Conservation (phyloP, 2,797 vertebrate species). For the Psittacula derbiana region DNA sequence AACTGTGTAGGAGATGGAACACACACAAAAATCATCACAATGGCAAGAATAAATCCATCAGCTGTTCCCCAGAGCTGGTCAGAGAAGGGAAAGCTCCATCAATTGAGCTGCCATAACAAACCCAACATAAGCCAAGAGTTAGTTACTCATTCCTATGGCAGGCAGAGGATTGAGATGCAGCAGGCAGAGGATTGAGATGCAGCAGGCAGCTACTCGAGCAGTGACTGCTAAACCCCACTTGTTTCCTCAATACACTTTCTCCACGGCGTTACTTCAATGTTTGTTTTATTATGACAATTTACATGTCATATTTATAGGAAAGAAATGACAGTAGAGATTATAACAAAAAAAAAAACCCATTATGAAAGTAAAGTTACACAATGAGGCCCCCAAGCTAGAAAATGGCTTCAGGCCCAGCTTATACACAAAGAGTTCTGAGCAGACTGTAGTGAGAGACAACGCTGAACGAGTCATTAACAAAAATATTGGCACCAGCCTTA, state of each 20-base stretch:
- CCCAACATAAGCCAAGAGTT: neutral
- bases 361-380: conserved; percentile 83
- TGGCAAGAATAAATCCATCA: neutral
- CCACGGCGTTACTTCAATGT: conserved; percentile 71
- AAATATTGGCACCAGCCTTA: conserved; percentile 85
- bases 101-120: neutral
- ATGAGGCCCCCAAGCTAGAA: conserved; percentile 82
- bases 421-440: conserved; percentile 78
- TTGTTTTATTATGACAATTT: conserved; percentile 97
- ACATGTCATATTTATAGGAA: conserved; percentile 93
- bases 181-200: rapidly evolving
- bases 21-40: rapidly evolving
- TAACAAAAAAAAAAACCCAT: conserved; percentile 81
- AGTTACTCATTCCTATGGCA: rapidly evolving
- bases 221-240: neutral
- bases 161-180: neutral
- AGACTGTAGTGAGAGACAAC: conserved; percentile 84
- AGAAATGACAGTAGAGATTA: conserved; percentile 90
- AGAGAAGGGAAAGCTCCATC: neutral
- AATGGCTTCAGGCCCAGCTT: conserved; percentile 81
- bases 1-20: neutral
- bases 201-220: neutral
- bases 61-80: neutral
- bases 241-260: conserved; percentile 58
- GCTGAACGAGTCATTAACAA: conserved; percentile 83